These are phyloP conservation scores for Corythoichthys intestinalis DNA, from an alignment of 2,113 vertebrate genomes.

Conservation along the genomic window DNA sequence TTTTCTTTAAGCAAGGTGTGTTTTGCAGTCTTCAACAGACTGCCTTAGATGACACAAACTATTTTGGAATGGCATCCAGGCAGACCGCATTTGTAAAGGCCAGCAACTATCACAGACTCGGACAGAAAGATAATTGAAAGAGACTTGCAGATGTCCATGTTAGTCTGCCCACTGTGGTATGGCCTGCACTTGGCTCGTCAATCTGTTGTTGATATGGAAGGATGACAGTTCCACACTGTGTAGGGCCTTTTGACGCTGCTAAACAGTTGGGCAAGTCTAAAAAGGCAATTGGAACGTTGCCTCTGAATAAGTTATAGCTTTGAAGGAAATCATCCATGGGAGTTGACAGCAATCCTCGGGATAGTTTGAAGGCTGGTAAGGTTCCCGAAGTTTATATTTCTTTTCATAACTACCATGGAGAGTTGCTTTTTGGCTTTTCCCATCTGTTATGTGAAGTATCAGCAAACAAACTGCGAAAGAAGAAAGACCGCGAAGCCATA, in stretches of 20 bases:
- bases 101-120: no score
- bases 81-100: no score
- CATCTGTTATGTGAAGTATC: not conserved
- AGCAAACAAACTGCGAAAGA: no score
- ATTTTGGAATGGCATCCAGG: no score
- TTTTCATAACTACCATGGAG: not conserved
- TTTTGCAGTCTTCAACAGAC: no score
- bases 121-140: no score
- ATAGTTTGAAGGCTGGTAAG: not conserved
- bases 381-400: not conserved
- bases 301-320: not conserved
- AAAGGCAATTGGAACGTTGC: not conserved
- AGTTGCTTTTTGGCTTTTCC: not conserved
- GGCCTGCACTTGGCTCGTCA: not conserved
- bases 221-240: not conserved
- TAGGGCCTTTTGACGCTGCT: not conserved
- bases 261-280: not conserved
- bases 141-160: no score
- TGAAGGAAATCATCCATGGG: not conserved
- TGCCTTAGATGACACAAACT: no score
- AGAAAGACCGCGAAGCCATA: no score
- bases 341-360: not conserved
- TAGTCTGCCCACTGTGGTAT: no score
- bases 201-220: not conserved
- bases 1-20: no score